These are phyloP conservation scores for Cheilosia impressa DNA, from an alignment of 2,888 invertebrate genomes.

Conservation along the genomic window DNA sequence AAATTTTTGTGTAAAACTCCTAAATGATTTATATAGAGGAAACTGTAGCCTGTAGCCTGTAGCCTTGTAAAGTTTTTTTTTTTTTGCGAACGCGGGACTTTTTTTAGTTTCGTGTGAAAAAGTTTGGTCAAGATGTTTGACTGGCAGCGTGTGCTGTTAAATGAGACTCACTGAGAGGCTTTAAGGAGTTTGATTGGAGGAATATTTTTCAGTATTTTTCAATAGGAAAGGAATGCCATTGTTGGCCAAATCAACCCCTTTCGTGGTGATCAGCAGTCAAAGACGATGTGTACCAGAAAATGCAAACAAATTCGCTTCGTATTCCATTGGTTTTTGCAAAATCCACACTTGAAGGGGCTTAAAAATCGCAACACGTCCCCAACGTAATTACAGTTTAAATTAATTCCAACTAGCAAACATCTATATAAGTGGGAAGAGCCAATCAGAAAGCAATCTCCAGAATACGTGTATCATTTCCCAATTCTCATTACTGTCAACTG, in stretches of 20 bases:
- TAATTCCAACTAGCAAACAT: constrained; percentile 28
- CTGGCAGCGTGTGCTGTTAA: constrained; percentile 11
- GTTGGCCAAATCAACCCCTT: too few relatives aligned
- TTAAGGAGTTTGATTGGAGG: too few relatives aligned
- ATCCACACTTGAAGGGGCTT: background rate
- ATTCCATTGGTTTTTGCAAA: background rate
- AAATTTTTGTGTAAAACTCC: constrained; percentile 46
- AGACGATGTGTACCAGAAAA: too few relatives aligned
- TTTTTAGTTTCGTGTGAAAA: constrained; percentile 50
- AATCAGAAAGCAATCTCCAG: constrained; percentile 76
- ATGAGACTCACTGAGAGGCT: background rate
- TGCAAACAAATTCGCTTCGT: too few relatives aligned
- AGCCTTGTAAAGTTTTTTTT: constrained; percentile 42
- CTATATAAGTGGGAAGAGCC: constrained; percentile 20
- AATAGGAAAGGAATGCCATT: too few relatives aligned
- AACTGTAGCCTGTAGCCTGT: background rate
- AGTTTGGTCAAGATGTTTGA: constrained; percentile 45
- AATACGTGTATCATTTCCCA: constrained; percentile 71
- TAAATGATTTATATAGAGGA: constrained; percentile 59
- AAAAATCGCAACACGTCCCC: constrained; percentile 53
- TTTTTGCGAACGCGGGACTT: background rate
- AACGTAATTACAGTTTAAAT: constrained; percentile 60
- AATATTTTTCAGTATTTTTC: too few relatives aligned
- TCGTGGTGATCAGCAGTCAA: too few relatives aligned
- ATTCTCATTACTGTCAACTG: constrained; percentile 75